phyloP scores from a whole-genome alignment of 2,888 invertebrate species.

The Cephonodes hylas region DNA sequence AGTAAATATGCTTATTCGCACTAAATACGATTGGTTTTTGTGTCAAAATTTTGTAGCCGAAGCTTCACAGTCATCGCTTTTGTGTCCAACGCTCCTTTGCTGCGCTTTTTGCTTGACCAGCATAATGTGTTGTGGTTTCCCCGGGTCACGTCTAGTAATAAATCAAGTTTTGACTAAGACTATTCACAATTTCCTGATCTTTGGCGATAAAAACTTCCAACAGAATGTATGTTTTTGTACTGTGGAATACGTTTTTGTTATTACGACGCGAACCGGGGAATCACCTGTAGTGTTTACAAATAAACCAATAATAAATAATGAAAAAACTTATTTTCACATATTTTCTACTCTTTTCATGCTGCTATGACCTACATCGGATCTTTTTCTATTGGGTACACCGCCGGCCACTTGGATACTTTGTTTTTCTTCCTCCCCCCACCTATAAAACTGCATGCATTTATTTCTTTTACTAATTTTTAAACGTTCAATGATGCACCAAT shows the following conservation, averaged over 20 bases:
- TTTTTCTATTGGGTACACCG: slow-evolving; percentile 73
- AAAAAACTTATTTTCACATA: slow-evolving; percentile 71
- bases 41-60: slow-evolving; percentile 10
- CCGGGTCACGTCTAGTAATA: neutral
- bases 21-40: slow-evolving; percentile 1
- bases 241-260: no score
- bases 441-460: slow-evolving; percentile 53
- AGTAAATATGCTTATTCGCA: neutral
- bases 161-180: neutral
- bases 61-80: slow-evolving; percentile 3
- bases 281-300: slow-evolving; percentile 6
- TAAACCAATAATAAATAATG: slow-evolving; percentile 25
- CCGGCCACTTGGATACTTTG: slow-evolving; percentile 44
- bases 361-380: slow-evolving; percentile 73
- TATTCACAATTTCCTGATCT: no score
- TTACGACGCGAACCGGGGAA: neutral
- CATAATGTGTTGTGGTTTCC: neutral
- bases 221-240: no score
- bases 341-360: slow-evolving; percentile 70
- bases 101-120: slow-evolving; percentile 36
- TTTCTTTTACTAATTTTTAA: slow-evolving; percentile 36
- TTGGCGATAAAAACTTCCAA: no score
- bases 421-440: slow-evolving; percentile 34
- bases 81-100: slow-evolving; percentile 27
- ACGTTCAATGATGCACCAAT: slow-evolving; percentile 65